A percentile compares a stretch with the other conserved stretches of the same genome.
phyloP scores from a whole-genome alignment of 1,140 invertebrate genomes.

The Phymorhynchus buccinoides region DNA sequence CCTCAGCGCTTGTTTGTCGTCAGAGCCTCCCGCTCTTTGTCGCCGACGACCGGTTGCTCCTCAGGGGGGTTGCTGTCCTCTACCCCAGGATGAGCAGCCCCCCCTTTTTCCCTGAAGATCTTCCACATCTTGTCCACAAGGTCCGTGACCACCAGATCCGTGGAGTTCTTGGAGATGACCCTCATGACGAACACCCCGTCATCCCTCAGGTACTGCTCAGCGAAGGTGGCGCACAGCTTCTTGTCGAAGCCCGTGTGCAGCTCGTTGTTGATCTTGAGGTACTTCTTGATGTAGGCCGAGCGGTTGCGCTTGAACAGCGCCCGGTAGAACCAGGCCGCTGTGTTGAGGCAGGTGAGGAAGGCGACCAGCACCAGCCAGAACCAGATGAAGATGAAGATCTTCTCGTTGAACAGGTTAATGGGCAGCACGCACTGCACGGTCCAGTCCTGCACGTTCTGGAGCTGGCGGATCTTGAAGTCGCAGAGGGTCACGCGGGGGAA shows the following conservation, averaged over 20 bases:
- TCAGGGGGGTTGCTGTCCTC: slow-evolving; percentile 41
- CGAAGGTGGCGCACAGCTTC: slow-evolving; percentile 62
- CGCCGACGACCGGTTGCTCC: slow-evolving; percentile 37
- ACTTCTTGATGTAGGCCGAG: slow-evolving; percentile 67
- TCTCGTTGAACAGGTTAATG: slow-evolving; percentile 76
- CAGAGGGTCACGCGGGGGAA: slow-evolving; percentile 70
- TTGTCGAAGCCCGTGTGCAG: slow-evolving; percentile 60
- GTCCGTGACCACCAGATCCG: slow-evolving; percentile 67
- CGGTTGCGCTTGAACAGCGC: slow-evolving; percentile 57
- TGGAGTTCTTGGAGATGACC: slow-evolving; percentile 68
- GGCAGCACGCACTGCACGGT: slow-evolving; percentile 75
- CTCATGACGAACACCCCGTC: slow-evolving; percentile 70
- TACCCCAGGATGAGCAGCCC: too few species aligned
- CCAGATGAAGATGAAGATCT: slow-evolving; percentile 76
- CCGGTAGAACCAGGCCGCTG: slow-evolving; percentile 55
- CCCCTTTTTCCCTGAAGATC: slow-evolving; percentile 58
- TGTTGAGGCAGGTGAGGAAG: slow-evolving; percentile 59
- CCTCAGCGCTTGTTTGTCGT: neutral
- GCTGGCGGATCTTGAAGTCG: slow-evolving; percentile 66
- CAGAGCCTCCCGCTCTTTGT: slow-evolving; percentile 47
- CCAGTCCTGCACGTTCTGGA: slow-evolving; percentile 63
- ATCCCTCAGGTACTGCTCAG: slow-evolving; percentile 66
- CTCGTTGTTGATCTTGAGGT: slow-evolving; percentile 60
- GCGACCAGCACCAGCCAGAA: slow-evolving; percentile 75
- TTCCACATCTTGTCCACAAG: slow-evolving; percentile 67